These are phyloP conservation scores for Bettongia penicillata DNA, from an alignment of 2,113 vertebrate species.

Conservation along the genomic window DNA sequence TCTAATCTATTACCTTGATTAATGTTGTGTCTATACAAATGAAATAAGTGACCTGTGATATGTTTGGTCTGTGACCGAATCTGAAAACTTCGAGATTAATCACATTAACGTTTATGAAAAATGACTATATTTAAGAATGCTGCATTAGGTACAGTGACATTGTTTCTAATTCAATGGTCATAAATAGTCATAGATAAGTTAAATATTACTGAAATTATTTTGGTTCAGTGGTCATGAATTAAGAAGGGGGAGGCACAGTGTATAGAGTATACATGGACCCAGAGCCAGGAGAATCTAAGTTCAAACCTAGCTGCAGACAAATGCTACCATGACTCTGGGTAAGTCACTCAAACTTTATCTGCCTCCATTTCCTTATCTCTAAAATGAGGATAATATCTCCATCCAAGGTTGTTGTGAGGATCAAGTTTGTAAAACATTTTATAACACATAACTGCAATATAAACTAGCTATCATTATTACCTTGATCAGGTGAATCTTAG, in stretches of 20 bases:
- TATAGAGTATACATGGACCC: background rate
- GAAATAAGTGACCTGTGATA: background rate
- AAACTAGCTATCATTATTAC: background rate
- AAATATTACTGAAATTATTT: background rate
- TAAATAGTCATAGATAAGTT: background rate
- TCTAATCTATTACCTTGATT: background rate
- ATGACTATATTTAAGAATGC: background rate
- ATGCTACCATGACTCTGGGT: background rate
- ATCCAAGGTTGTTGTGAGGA: background rate
- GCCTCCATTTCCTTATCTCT: background rate
- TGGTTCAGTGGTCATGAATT: background rate
- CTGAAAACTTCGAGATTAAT: background rate
- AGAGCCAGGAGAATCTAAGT: background rate
- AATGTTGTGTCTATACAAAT: background rate
- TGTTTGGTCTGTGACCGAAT: background rate
- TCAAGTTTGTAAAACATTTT: background rate
- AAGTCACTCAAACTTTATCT: background rate
- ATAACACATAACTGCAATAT: background rate
- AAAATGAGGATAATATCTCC: background rate
- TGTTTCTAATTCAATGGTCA: background rate
- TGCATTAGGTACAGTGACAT: background rate
- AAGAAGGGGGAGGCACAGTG: background rate
- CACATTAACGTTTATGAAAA: background rate
- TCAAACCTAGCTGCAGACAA: background rate
- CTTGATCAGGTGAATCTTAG: background rate